phyloP scores from a whole-genome alignment of 2,888 invertebrate genomes.

The Tipula lateralis region DNA sequence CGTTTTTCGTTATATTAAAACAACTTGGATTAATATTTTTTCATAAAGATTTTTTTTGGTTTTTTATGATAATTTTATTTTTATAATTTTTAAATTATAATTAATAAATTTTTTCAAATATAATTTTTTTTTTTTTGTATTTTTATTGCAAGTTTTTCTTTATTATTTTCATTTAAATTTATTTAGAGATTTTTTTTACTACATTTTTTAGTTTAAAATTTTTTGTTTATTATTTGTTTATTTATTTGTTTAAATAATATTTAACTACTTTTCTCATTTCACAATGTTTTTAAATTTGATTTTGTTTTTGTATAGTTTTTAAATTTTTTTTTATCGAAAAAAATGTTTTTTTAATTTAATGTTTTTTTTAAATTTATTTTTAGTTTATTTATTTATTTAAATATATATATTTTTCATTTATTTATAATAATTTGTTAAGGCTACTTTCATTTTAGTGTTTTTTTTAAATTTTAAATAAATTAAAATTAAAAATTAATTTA shows the following conservation, averaged over 20 bases:
- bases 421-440: not conserved
- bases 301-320: not conserved
- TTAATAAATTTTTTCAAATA: slow-evolving; percentile 21
- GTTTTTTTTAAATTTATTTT: not conserved
- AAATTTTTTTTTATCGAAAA: not conserved
- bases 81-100: slow-evolving; percentile 15
- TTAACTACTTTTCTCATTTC: slow-evolving; percentile 19
- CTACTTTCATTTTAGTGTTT: slow-evolving; percentile 3
- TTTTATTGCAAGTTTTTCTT: not conserved
- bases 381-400: not conserved
- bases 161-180: not conserved
- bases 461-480: not conserved
- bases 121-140: not conserved
- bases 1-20: too few species aligned
- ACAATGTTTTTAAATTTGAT: not conserved
- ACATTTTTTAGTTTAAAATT: not conserved
- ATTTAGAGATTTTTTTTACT: slow-evolving; percentile 13
- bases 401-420: not conserved
- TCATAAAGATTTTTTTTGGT: not conserved
- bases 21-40: not conserved
- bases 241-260: not conserved
- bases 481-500: not conserved
- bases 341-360: not conserved
- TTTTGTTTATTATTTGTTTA: not conserved
- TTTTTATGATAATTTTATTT: not conserved